Conservation (phyloP, 2,113 vertebrate species). For the Gulo gulo region DNA sequence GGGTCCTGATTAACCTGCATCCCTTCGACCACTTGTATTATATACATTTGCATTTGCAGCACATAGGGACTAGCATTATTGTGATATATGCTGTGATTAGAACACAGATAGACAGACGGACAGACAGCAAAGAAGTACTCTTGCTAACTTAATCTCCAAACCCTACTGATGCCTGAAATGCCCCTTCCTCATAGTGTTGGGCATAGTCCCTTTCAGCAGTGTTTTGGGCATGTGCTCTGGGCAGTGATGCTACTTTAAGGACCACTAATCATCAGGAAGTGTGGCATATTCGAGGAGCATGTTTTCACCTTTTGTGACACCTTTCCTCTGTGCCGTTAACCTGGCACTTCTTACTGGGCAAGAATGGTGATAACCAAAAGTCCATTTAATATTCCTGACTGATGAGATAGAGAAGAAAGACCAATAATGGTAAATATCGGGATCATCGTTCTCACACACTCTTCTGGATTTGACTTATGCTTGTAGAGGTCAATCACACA, state of each 20-base stretch:
- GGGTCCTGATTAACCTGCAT: slow-evolving; percentile 16
- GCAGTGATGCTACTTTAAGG: not conserved
- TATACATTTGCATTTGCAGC: not conserved
- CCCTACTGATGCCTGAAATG: not conserved
- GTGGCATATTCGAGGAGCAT: not conserved
- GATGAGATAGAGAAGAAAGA: not conserved
- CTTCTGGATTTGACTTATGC: not conserved
- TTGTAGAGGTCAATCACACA: not conserved
- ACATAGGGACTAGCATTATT: not conserved
- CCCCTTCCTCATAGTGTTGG: not conserved
- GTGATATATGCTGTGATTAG: not conserved
- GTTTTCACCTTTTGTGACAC: not conserved
- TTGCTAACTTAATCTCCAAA: not conserved
- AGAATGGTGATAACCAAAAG: not conserved
- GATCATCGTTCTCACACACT: not conserved
- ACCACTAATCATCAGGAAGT: not conserved
- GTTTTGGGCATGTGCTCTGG: not conserved
- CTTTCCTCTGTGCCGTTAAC: not conserved
- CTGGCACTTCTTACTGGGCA: not conserved
- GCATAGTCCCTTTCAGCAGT: not conserved
- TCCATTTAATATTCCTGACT: not conserved
- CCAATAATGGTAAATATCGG: too few species aligned
- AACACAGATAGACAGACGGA: not conserved
- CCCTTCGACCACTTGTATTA: not conserved
- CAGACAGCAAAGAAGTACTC: not conserved